These are phyloP conservation scores for Drosophila monieri DNA, from an alignment of 2,888 invertebrate species.

Conservation along the genomic window DNA sequence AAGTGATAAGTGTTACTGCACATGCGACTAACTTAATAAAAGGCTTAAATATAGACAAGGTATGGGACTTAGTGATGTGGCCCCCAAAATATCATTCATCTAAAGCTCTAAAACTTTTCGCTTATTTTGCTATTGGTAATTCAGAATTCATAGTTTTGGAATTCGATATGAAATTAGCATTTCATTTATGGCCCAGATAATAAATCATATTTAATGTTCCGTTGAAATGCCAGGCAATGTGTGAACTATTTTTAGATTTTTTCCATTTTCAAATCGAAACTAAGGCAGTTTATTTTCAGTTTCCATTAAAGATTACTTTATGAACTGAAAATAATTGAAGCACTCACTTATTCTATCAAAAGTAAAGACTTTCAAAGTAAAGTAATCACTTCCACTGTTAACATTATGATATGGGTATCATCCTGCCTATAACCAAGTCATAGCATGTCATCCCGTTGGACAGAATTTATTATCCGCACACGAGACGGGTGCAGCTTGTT, in stretches of 20 bases:
- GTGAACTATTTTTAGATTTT: neutral
- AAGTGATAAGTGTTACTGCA: conserved; percentile 14
- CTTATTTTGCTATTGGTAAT: too few relatives aligned
- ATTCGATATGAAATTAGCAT: neutral
- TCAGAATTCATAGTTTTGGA: neutral
- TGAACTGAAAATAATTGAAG: neutral
- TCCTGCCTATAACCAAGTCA: conserved; percentile 9
- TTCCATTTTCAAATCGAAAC: neutral
- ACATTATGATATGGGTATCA: neutral
- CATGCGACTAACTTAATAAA: neutral
- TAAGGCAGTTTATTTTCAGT: neutral
- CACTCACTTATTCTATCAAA: neutral
- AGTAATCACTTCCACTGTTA: conserved; percentile 1
- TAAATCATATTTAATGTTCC: neutral
- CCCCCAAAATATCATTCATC: neutral
- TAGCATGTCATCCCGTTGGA: conserved; percentile 7
- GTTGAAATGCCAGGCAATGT: neutral
- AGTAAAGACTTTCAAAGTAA: neutral
- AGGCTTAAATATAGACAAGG: neutral
- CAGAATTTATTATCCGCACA: conserved; percentile 17
- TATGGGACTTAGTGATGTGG: neutral
- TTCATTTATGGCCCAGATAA: neutral
- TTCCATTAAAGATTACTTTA: neutral
- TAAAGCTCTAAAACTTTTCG: neutral
- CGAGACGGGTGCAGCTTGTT: conserved; percentile 22